Conservation (phyloP, 2,888 invertebrate genomes). For the Cantharis nigra region DNA sequence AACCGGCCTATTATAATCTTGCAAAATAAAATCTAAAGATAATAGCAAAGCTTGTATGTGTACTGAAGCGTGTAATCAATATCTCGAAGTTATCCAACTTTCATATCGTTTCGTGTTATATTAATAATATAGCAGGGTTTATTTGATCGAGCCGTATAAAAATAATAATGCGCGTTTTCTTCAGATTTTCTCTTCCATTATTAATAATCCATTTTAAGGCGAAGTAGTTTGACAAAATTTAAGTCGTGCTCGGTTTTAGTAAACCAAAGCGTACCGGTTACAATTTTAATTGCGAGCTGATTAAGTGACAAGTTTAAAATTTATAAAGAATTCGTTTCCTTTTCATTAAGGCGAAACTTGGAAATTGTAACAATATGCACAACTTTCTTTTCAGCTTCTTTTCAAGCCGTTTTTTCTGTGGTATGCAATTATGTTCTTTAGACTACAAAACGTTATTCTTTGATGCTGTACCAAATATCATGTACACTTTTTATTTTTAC, state of each 20-base stretch:
- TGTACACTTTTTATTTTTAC: not conserved
- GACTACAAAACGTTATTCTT: slow-evolving; percentile 2
- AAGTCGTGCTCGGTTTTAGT: not conserved
- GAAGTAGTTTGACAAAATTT: not conserved
- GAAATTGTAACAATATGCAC: not conserved
- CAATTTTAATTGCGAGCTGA: not conserved
- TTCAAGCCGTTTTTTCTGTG: not conserved
- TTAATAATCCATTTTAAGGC: not conserved
- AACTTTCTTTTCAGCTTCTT: not conserved
- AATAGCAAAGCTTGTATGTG: slow-evolving; percentile 38
- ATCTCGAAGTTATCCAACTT: slow-evolving; percentile 37
- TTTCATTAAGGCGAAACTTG: not conserved
- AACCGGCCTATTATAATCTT: slow-evolving; percentile 16
- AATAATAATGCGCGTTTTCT: not conserved
- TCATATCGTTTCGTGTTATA: slow-evolving; percentile 27
- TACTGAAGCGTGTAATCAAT: slow-evolving; percentile 39
- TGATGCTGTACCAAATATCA: not conserved
- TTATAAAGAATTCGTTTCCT: not conserved
- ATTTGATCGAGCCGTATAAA: slow-evolving; percentile 23
- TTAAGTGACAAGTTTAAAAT: not conserved
- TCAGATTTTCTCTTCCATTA: not conserved
- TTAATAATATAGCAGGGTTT: slow-evolving; percentile 26
- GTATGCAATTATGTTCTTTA: not conserved
- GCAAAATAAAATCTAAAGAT: slow-evolving; percentile 29
- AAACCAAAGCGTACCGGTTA: not conserved